Conservation (phyloP, 2,888 invertebrate species). For the Meliscaeva auricollis region DNA sequence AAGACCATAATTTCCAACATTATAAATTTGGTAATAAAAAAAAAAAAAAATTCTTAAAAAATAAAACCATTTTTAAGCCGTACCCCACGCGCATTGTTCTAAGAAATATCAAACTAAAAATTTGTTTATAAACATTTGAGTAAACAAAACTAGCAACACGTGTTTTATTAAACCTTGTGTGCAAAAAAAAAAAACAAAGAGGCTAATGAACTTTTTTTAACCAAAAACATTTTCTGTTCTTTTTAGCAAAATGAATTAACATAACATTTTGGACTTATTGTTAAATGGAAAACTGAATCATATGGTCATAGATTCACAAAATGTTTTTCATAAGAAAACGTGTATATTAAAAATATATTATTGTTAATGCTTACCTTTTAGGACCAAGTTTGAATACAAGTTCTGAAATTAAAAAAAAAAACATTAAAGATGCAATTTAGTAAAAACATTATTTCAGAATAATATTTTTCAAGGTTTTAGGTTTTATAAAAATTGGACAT, state of each 20-base stretch:
- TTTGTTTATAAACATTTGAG: not conserved
- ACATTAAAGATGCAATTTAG: not conserved
- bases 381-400: not conserved
- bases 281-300: too few species aligned
- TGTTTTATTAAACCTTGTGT: not conserved
- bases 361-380: slow-evolving; percentile 18
- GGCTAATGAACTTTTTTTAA: not conserved
- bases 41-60: not conserved
- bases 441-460: too few species aligned
- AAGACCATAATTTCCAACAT: too few species aligned
- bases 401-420: slow-evolving; percentile 13
- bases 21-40: too few species aligned
- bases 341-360: not conserved
- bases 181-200: not conserved
- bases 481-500: not conserved
- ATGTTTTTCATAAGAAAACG: too few species aligned
- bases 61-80: not conserved
- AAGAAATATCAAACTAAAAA: not conserved
- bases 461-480: not conserved
- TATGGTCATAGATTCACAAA: too few species aligned
- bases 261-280: not conserved
- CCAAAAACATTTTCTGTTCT: not conserved
- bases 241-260: not conserved
- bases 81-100: not conserved
- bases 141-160: not conserved